Base-by-base conservation (phyloP, 2,888 invertebrate species). In the Apamea anceps region DNA sequence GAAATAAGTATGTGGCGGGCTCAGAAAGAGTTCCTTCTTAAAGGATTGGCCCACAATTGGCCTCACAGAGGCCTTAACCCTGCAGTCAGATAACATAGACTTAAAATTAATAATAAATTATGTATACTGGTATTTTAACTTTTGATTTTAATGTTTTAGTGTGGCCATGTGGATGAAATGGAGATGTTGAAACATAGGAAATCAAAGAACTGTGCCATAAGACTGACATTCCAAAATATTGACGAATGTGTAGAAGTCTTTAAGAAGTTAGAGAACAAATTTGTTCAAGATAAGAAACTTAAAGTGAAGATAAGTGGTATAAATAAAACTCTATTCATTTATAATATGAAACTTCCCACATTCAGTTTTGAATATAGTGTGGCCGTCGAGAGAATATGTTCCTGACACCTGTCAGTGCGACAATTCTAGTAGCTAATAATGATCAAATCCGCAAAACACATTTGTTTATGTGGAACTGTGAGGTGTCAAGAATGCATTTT, bases 151-250 rank as follows among this genome's bases (percentile, higher is more conserved):
- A 42, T 90, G n/a, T 83, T 91, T 51, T 76, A 94, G 94, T 91
- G 91, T 73, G 91, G 91, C 12, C 90, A 87, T 57, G 87, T 91
- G 7, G 90, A 91, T 71, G 90, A 90, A 67, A 85, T 93, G 37
- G 88, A 92, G 76, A 87, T 90, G 79, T 68, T 91, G 18, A 89
- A 90, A 51, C 85, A 89, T 57, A 82, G 81, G 8, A 75, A 82
- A 51, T 73, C 72, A 37, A 67, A 83, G 21, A 70, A 15, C 48
- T 80, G 63, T 12, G 65, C 75, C 0, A 87, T 92, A 54, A 72
- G 85, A 15, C 74, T 92, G 8, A 82, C 88, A 8, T 93, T 91
- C 75, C 87, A 85, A 51, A 87, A 68, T 18, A 79, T 84, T 21
- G 72, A 82, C 0, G 84, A 91, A 73, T 91, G 91, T 65, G 85